Conservation (phyloP, 2,797 vertebrate genomes). For the Enteromius afrohamiltoni region DNA sequence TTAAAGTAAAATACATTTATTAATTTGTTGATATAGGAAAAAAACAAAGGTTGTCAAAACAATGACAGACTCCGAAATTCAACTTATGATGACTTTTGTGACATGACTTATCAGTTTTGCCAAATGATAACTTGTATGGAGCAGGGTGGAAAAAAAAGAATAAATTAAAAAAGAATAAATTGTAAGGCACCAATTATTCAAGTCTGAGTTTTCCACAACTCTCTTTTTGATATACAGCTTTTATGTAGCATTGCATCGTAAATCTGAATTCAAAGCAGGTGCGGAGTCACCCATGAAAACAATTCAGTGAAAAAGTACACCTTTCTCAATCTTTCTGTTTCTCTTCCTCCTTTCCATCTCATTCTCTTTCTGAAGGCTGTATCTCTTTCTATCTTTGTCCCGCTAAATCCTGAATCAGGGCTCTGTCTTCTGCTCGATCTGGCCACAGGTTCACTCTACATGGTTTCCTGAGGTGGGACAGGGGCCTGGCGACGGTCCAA, state of each 20-base stretch:
- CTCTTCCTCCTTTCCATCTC: conserved; percentile 44
- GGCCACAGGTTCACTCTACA: conserved; percentile 67
- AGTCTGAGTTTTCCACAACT: background rate
- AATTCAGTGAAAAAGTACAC: conserved; percentile 48
- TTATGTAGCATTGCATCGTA: background rate
- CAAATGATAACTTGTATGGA: background rate
- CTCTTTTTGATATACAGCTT: background rate
- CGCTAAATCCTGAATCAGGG: conserved; percentile 58
- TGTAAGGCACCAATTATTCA: background rate
- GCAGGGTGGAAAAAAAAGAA: background rate
- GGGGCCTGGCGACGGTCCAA: conserved; percentile 72
- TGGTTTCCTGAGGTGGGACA: conserved; percentile 74
- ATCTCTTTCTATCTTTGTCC: conserved; percentile 50
- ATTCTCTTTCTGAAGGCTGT: conserved; percentile 43
- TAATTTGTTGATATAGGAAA: background rate
- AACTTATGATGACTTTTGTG: background rate
- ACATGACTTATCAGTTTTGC: background rate
- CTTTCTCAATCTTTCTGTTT: conserved; percentile 52
- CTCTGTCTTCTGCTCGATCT: conserved; percentile 65
- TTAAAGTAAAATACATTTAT: background rate
- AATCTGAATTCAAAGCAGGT: background rate
- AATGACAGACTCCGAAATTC: background rate
- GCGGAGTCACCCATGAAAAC: conserved; percentile 63
- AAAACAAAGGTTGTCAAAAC: background rate
- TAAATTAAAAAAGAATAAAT: background rate